phyloP scores from a whole-genome alignment of 2,113 vertebrate genomes.

The Neolamprologus fasciatus region DNA sequence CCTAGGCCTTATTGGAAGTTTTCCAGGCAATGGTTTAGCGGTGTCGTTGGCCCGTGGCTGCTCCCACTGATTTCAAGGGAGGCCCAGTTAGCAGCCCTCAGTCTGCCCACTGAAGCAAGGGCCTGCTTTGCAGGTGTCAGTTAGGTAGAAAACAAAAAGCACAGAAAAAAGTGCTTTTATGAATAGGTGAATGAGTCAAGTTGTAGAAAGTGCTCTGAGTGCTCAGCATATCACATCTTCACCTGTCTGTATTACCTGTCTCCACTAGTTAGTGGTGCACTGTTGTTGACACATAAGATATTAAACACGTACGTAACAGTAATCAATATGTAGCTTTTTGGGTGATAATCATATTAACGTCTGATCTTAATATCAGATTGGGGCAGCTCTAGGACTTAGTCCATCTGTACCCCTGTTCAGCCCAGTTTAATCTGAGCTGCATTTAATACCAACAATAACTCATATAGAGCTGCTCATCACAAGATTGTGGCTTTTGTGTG shows the following conservation, averaged over 20 bases:
- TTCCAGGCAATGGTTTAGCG: too few species aligned
- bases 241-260: not conserved
- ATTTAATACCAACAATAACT: not conserved
- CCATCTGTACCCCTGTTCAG: not conserved
- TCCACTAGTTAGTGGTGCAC: not conserved
- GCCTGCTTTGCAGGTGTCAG: not conserved
- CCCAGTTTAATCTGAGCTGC: not conserved
- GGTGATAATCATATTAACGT: not conserved
- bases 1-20: too few species aligned
- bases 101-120: not conserved
- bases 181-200: not conserved
- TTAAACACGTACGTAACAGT: not conserved
- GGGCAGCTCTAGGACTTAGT: not conserved
- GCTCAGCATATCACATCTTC: not conserved
- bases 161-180: not conserved
- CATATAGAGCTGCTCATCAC: not conserved
- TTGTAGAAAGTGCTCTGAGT: not conserved
- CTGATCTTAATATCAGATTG: not conserved
- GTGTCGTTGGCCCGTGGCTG: too few species aligned
- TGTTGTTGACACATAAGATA: not conserved
- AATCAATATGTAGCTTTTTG: not conserved
- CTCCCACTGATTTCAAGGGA: too few species aligned
- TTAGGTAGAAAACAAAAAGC: not conserved
- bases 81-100: rapidly evolving
- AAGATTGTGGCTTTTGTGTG: not conserved